Evolutionary conservation across 2,888 invertebrate species (phyloP).

Genomic region (Steinernema hermaphroditum): DNA sequence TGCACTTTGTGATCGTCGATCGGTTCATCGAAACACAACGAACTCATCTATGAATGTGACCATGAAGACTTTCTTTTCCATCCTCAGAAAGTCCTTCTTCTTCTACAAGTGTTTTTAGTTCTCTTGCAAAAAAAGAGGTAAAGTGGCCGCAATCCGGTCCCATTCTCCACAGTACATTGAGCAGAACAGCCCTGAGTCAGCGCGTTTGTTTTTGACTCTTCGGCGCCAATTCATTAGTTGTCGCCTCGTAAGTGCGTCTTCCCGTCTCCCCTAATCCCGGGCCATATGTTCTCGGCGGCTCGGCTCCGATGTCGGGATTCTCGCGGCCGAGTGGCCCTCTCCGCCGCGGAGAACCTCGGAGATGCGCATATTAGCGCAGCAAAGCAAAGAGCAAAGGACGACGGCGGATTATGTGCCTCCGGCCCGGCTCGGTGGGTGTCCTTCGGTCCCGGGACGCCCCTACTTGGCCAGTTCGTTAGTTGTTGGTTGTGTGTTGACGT

Average conservation of each 20-base stretch:
- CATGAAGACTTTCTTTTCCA: no score
- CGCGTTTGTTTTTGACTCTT: neutral
- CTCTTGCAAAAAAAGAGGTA: no score
- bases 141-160: no score
- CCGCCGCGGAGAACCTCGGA: neutral
- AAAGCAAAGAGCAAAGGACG: conserved; percentile 22
- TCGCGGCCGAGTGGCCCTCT: conserved; percentile 8
- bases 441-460: conserved; percentile 14
- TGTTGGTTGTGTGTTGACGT: conserved; percentile 25
- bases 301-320: no score
- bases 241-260: conserved; percentile 24
- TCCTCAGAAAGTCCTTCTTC: no score
- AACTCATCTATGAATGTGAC: no score
- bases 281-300: conserved; percentile 26
- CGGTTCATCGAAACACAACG: no score
- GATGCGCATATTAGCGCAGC: neutral
- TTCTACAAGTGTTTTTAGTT: no score
- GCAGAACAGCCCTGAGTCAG: neutral
- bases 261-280: conserved; percentile 1
- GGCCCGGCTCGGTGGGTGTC: conserved; percentile 4
- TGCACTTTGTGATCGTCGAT: no score
- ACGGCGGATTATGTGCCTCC: neutral
- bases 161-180: no score
- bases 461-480: conserved; percentile 23
- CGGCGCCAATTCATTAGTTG: conserved; percentile 9